Evolutionary conservation across 2,888 invertebrate species (phyloP).

Genomic region (Synanthedon tipuliformis): DNA sequence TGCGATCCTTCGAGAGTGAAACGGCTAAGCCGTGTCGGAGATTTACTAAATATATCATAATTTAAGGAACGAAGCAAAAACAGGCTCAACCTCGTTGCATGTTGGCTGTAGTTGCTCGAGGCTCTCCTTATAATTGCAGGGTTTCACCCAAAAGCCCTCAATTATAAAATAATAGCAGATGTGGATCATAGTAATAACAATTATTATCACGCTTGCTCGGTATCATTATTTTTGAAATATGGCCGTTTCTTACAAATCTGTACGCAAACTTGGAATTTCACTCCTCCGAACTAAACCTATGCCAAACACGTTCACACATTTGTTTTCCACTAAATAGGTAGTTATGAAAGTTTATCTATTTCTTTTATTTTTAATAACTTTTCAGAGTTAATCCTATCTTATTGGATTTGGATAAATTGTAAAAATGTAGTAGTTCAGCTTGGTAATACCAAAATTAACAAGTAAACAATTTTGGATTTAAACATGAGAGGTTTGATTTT

Average conservation of each 20-base stretch:
- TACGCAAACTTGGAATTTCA: constrained; percentile 45
- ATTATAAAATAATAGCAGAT: constrained; percentile 71
- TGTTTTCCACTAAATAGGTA: too few relatives aligned
- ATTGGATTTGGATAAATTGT: too few relatives aligned
- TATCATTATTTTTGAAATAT: constrained; percentile 67
- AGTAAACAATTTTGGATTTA: too few relatives aligned
- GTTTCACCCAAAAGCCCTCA: constrained; percentile 68
- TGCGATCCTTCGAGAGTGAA: not conserved
- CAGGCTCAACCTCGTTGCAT: constrained; percentile 53
- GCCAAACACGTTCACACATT: too few relatives aligned
- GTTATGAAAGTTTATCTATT: too few relatives aligned
- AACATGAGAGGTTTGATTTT: too few relatives aligned
- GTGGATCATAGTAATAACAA: constrained; percentile 70
- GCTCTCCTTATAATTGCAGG: constrained; percentile 67
- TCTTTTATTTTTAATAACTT: too few relatives aligned
- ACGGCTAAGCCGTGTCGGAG: not conserved
- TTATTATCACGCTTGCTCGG: constrained; percentile 66
- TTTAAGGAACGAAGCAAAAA: constrained; percentile 56
- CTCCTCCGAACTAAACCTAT: too few relatives aligned
- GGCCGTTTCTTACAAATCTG: constrained; percentile 37
- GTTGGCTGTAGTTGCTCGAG: constrained; percentile 53
- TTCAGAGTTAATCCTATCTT: too few relatives aligned
- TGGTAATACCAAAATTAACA: too few relatives aligned
- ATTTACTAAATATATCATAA: constrained; percentile 49
- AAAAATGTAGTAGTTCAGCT: too few relatives aligned